Conservation (phyloP, 2,888 invertebrate genomes). For the Norana najaformis region DNA sequence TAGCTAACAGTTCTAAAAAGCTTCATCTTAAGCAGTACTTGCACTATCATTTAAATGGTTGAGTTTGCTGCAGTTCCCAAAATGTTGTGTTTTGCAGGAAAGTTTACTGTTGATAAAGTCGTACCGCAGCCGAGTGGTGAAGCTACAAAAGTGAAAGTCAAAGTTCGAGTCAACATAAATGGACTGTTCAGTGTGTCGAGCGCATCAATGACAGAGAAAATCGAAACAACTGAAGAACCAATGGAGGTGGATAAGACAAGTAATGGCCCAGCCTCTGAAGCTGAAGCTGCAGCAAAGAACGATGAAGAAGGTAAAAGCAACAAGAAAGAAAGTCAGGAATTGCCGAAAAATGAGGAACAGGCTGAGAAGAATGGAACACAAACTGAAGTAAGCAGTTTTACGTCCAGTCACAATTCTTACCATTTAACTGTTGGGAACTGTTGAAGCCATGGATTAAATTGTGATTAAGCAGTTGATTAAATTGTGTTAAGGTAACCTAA, state of each 20-base stretch:
- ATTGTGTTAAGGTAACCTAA: not conserved
- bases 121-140: conserved; percentile 85
- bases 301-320: not conserved
- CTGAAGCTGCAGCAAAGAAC: not conserved
- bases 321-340: not conserved
- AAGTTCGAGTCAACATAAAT: conserved; percentile 85
- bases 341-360: not conserved
- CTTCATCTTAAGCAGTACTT: too few relatives aligned
- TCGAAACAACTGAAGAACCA: conserved; percentile 53
- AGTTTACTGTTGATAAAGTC: conserved; percentile 66
- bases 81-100: conserved; percentile 49
- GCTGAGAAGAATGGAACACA: not conserved
- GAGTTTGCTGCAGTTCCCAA: not conserved
- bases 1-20: too few relatives aligned
- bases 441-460: too few relatives aligned
- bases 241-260: conserved; percentile 32
- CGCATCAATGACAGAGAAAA: conserved; percentile 70
- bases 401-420: too few relatives aligned
- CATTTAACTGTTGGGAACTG: not conserved
- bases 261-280: not conserved
- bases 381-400: not conserved
- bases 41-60: not conserved
- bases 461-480: too few relatives aligned
- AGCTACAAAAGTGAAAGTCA: conserved; percentile 92
- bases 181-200: conserved; percentile 83